Percentiles rank a stretch among this genome's conserved stretches.
These are phyloP conservation scores for Bolinopsis microptera DNA, from an alignment of 37 sponge, comb jelly and placozoan genomes.

Conservation along the genomic window DNA sequence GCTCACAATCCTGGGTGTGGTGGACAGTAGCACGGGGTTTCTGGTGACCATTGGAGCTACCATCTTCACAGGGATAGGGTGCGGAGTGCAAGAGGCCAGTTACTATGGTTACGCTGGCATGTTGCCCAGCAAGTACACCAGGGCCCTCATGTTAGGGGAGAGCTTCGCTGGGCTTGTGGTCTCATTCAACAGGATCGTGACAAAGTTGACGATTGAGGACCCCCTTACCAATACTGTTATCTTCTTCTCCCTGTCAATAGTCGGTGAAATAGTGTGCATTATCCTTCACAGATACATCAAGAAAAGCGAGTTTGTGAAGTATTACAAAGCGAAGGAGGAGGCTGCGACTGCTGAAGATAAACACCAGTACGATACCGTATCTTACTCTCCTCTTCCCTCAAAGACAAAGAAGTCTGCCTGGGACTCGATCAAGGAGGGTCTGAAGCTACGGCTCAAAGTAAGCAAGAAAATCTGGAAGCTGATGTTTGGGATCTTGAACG, in stretches of 20 bases:
- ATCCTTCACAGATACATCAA: conserved; percentile 72
- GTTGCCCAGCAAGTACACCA: conserved; percentile 77
- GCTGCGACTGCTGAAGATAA: background rate
- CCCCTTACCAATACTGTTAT: conserved; percentile 71
- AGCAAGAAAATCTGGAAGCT: conserved; percentile 74
- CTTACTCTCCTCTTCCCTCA: background rate
- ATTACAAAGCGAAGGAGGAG: conserved; percentile 46
- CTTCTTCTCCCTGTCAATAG: conserved; percentile 83
- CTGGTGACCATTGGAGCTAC: conserved; percentile 41
- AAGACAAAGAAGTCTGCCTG: background rate
- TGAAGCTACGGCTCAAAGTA: conserved; percentile 3
- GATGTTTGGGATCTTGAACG: conserved; percentile 70
- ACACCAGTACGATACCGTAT: background rate
- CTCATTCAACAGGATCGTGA: conserved; percentile 75
- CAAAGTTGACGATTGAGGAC: conserved; percentile 70
- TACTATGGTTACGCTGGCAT: conserved; percentile 87
- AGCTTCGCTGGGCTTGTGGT: conserved; percentile 77
- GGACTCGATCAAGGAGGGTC: conserved; percentile 33
- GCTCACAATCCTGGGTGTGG: background rate
- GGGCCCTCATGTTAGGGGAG: conserved; percentile 84
- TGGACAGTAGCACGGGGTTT: background rate
- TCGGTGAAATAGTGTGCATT: conserved; percentile 76
- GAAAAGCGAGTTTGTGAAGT: conserved; percentile 70
- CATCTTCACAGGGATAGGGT: conserved; percentile 52
- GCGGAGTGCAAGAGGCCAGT: conserved; percentile 83